phyloP scores from a whole-genome alignment of 2,797 vertebrate species.

The Onychomys torridus region DNA sequence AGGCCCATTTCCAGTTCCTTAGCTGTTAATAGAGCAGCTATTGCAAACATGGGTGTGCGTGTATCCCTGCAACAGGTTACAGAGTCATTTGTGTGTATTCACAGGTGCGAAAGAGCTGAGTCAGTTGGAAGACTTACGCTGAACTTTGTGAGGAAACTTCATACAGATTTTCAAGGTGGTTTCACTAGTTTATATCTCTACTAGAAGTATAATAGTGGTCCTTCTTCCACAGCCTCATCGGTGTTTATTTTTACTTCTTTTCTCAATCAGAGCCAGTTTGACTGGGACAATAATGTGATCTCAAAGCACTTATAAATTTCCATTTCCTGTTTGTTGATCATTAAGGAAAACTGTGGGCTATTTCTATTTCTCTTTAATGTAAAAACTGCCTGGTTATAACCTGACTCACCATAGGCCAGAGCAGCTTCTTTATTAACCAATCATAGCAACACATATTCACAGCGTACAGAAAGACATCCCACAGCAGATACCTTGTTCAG shows the following conservation, averaged over 20 bases:
- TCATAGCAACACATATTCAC: too few relatives aligned
- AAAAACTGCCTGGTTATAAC: not conserved
- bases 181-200: not conserved
- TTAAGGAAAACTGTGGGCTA: not conserved
- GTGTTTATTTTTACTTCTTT: not conserved
- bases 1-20: too few relatives aligned
- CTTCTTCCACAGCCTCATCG: not conserved
- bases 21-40: not conserved
- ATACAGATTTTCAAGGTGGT: not conserved
- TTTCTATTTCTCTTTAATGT: not conserved
- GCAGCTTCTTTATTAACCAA: too few relatives aligned
- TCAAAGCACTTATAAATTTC: not conserved
- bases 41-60: not conserved
- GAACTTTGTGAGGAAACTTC: not conserved
- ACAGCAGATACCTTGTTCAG: not conserved
- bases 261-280: not conserved
- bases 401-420: too few relatives aligned
- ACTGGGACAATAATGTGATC: not conserved
- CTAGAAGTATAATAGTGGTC: not conserved
- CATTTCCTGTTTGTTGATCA: not conserved
- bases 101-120: too few relatives aligned
- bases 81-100: not conserved
- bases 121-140: not conserved
- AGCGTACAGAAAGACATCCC: too few relatives aligned
- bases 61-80: not conserved